These are phyloP conservation scores for Callaeas wilsoni DNA, from an alignment of 2,113 vertebrate genomes.

Conservation along the genomic window DNA sequence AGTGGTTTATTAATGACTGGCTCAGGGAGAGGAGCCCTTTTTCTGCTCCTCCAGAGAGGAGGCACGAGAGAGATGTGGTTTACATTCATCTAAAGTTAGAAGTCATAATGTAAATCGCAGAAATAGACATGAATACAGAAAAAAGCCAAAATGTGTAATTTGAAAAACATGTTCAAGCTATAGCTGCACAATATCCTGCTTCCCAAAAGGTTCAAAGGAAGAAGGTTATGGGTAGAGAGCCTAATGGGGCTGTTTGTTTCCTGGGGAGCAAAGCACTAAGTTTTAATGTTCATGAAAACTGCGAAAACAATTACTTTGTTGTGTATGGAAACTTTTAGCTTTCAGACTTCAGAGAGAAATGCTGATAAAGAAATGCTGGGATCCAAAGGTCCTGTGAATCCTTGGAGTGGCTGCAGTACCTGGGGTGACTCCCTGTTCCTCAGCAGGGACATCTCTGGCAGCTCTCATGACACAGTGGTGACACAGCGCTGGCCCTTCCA, in stretches of 20 bases:
- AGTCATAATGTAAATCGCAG: neutral
- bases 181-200: neutral
- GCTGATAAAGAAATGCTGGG: neutral
- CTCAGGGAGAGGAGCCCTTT: neutral
- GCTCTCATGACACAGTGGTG: rapidly evolving
- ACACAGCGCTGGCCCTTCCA: rapidly evolving
- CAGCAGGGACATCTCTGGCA: rapidly evolving
- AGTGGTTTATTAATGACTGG: neutral
- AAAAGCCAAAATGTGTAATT: neutral
- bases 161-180: neutral
- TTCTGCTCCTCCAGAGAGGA: neutral
- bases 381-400: rapidly evolving
- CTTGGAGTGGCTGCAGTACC: neutral
- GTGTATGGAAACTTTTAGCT: neutral
- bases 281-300: neutral
- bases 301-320: neutral
- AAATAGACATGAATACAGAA: neutral
- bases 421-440: rapidly evolving
- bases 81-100: slow-evolving; percentile 34
- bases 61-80: neutral
- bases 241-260: neutral
- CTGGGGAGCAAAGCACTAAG: neutral
- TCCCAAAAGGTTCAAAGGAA: neutral
- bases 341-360: neutral
- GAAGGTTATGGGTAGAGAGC: neutral